These are phyloP conservation scores for Conops quadrifasciatus DNA, from an alignment of 2,888 invertebrate species.

Conservation along the genomic window DNA sequence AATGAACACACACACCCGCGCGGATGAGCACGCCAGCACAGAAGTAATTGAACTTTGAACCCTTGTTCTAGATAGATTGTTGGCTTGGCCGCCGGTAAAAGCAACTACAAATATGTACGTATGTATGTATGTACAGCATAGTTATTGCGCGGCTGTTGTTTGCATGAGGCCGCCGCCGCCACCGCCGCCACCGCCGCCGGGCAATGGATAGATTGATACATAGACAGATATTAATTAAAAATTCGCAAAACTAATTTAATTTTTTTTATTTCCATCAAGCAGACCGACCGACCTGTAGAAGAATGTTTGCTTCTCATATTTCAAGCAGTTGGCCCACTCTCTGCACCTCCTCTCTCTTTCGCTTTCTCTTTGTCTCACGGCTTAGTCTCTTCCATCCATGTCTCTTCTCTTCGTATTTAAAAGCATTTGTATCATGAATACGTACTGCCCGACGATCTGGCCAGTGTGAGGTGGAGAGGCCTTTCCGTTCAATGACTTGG, in stretches of 20 bases:
- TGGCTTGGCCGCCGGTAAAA: no score
- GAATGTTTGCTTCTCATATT: no score
- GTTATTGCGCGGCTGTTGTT: no score
- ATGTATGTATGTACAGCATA: no score
- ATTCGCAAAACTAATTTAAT: constrained; percentile 16
- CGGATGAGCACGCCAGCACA: constrained; percentile 1
- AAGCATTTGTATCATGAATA: no score
- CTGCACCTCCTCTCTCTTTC: background rate
- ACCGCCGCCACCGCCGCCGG: no score
- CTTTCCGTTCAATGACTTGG: background rate
- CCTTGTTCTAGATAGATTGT: constrained; percentile 20
- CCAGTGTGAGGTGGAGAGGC: background rate
- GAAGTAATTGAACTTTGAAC: constrained; percentile 23
- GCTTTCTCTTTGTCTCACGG: background rate
- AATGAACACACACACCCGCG: no score
- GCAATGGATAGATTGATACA: no score
- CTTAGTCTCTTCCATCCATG: background rate
- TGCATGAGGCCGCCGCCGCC: no score
- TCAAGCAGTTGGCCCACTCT: background rate
- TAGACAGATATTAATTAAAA: constrained; percentile 28
- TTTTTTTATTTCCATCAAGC: constrained; percentile 14
- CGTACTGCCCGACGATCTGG: no score
- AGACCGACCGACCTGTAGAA: no score
- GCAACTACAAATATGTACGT: no score
- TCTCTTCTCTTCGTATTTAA: background rate